Percentiles rank a stretch among this genome's conserved stretches.
phyloP scores from a whole-genome alignment of 2,888 invertebrate species.

The Piscicola geometra region DNA sequence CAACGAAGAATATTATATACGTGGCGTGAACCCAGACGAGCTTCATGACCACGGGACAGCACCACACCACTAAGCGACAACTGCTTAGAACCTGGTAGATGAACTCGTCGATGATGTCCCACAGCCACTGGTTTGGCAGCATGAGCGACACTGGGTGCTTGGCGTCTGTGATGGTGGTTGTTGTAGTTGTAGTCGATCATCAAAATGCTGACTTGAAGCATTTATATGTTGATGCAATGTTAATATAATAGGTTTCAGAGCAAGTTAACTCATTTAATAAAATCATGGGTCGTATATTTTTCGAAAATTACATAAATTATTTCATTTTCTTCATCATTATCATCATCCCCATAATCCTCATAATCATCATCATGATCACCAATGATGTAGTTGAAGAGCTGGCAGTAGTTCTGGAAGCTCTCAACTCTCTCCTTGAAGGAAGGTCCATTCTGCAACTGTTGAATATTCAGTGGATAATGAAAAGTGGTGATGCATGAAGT shows the following conservation, averaged over 20 bases:
- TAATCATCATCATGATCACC: too few relatives aligned
- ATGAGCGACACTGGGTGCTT: conserved; percentile 56
- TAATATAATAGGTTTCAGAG: too few relatives aligned
- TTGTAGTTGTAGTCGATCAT: too few relatives aligned
- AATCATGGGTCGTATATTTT: too few relatives aligned
- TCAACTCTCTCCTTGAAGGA: conserved; percentile 85
- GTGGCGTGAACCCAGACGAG: too few relatives aligned
- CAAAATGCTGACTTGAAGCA: too few relatives aligned
- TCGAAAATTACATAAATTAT: too few relatives aligned
- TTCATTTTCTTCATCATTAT: too few relatives aligned
- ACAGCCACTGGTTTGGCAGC: conserved; percentile 95
- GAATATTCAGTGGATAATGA: too few relatives aligned
- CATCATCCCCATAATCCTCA: too few relatives aligned
- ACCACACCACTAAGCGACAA: not conserved
- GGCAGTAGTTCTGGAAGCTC: conserved; percentile 96
- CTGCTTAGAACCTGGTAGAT: conserved; percentile 93
- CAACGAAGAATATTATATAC: too few relatives aligned
- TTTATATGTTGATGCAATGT: too few relatives aligned
- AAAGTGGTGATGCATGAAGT: not conserved
- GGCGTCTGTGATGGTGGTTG: conserved; percentile 34
- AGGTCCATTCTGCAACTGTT: conserved; percentile 69
- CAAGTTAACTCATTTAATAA: not conserved
- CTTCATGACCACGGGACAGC: not conserved
- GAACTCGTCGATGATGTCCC: conserved; percentile 99
- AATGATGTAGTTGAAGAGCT: conserved; percentile 90